phyloP scores from a whole-genome alignment of 2,113 vertebrate genomes.

The Phodopus roborovskii region DNA sequence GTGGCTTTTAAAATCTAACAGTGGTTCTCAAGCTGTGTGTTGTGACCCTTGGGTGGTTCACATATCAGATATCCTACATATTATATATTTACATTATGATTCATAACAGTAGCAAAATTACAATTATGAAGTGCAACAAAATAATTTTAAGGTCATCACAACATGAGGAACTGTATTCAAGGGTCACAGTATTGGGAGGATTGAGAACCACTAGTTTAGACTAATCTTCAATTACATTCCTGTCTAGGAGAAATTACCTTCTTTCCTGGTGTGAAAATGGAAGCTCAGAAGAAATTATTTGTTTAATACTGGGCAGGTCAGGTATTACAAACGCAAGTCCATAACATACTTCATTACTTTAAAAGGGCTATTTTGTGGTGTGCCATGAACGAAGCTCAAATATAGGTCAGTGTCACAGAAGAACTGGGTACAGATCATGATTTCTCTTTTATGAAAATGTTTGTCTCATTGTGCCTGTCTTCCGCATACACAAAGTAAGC shows the following conservation, averaged over 20 bases:
- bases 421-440: background rate
- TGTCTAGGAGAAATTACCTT: background rate
- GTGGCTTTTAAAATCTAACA: background rate
- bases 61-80: background rate
- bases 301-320: background rate
- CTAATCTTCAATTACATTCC: background rate
- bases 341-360: background rate
- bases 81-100: too few relatives aligned
- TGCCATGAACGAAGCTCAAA: background rate
- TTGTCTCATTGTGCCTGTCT: background rate
- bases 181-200: background rate
- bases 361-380: background rate
- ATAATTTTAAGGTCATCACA: background rate
- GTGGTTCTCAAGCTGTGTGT: background rate
- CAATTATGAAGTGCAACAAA: background rate
- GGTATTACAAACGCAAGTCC: background rate
- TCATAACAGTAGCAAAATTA: background rate
- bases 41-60: background rate
- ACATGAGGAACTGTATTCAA: background rate
- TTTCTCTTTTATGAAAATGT: slow-evolving; percentile 1
- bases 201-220: background rate
- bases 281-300: background rate
- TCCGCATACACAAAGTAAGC: background rate
- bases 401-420: background rate
- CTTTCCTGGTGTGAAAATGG: slow-evolving; percentile 15